Base-by-base conservation (phyloP, 2,888 invertebrate species). In the Pimpla rufipes region DNA sequence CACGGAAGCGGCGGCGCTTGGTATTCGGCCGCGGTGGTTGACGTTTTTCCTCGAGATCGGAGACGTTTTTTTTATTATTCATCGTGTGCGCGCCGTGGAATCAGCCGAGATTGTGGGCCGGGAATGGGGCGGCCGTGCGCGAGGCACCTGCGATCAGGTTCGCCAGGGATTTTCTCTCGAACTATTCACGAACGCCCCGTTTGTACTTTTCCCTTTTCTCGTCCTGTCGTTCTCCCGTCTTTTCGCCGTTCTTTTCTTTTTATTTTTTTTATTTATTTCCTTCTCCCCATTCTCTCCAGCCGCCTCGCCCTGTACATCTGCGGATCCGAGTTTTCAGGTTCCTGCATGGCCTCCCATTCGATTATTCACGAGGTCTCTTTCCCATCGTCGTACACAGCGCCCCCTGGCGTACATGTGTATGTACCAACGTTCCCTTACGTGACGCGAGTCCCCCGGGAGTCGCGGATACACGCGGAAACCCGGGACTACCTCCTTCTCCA, bases 331-430 rank as follows among this genome's bases (percentile, higher is more conserved):
- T 52, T 42, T 75, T 16, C 47, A 11, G 52, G 52, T 64, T 73
- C 52, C 71, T 52, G 16, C 29, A 70, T 62, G 59, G 70, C 45
- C 45, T 73, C 29, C 11, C 64, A 37, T 70, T 81, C 77, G 81
- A 81, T 77, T 81, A 81, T 81, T 81, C 77, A 81, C 71, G 29
- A 64, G 57, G 59, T 50, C 40, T 35, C 23, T 64, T 67, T 67
- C 55, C 57, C 10, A 59, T 78, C 37, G 11, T 16, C 18, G 13
- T 29, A 47, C 37, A 18, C 55, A 55, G 6, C 40, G 66, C 16
- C n/a, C n/a, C n/a, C n/a, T 64, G 18, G 11, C 42, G 21, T 29
- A 35, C 35, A 47, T 13, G 29, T 23, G n/a, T 45, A 45, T 10
- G n/a, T 37, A 21, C 8, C 29, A 29, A 18, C n/a, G 59, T n/a